These are phyloP conservation scores for Stichodactyla helianthus DNA, from an alignment of 64 coral and sea anemone genomes.

Conservation along the genomic window DNA sequence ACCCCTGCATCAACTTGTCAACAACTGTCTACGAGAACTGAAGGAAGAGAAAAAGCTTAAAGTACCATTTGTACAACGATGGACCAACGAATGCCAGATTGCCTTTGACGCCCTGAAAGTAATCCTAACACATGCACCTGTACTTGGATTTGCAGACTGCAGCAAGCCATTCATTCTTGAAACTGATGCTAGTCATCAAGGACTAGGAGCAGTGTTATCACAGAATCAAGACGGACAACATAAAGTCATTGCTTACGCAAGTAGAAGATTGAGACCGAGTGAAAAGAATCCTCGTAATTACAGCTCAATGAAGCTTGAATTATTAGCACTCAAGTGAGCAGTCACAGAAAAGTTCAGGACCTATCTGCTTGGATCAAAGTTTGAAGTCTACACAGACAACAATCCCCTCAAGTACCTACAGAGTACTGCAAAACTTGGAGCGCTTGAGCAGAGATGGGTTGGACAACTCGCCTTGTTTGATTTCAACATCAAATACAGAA, in stretches of 20 bases:
- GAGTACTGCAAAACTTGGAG: too few species aligned
- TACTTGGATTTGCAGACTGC: slow-evolving; percentile 9
- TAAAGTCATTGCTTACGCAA: neutral
- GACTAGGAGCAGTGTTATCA: neutral
- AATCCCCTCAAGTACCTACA: neutral
- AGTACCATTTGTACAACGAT: neutral
- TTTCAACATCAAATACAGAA: too few species aligned
- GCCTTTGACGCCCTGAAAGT: neutral
- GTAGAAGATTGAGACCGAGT: neutral
- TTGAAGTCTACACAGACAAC: slow-evolving; percentile 5
- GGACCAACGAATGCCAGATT: slow-evolving; percentile 5
- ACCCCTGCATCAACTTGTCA: too few species aligned
- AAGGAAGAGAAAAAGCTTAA: too few species aligned
- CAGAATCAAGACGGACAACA: neutral
- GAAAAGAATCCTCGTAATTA: slow-evolving; percentile 19
- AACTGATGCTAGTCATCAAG: neutral
- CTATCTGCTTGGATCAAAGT: neutral
- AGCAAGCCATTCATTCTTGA: neutral
- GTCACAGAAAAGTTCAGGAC: neutral
- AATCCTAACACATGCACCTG: slow-evolving; percentile 23
- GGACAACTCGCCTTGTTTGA: too few species aligned
- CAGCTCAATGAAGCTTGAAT: slow-evolving; percentile 6
- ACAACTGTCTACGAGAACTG: too few species aligned
- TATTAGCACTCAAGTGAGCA: neutral
- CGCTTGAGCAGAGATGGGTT: too few species aligned